phyloP scores from a whole-genome alignment of 2,888 invertebrate genomes.

The Metacarcinus magister region DNA sequence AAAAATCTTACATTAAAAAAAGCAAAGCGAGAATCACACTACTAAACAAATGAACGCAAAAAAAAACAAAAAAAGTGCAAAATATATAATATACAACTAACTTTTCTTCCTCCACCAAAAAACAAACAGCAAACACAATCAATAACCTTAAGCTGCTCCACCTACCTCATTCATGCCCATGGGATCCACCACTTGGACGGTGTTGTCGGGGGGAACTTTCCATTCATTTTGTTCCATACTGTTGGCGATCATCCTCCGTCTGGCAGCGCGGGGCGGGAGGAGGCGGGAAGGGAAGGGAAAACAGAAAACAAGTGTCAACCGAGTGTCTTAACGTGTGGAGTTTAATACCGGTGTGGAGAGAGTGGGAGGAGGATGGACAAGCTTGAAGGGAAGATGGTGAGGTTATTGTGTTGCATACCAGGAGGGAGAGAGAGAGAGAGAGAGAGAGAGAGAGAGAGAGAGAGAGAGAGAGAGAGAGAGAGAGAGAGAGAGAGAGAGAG shows the following conservation, averaged over 20 bases:
- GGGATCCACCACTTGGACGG: constrained; percentile 80
- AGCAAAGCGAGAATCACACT: no score
- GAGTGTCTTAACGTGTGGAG: background rate
- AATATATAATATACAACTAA: background rate
- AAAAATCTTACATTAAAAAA: no score
- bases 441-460: background rate
- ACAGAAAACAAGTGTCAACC: background rate
- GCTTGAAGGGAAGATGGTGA: background rate
- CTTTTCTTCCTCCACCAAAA: background rate
- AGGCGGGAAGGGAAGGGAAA: background rate
- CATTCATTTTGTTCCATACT: constrained; percentile 81
- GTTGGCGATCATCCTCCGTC: constrained; percentile 54
- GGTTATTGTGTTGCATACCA: background rate
- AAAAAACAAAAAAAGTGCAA: background rate
- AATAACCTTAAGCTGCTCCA: background rate
- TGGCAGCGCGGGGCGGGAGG: background rate
- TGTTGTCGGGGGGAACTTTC: constrained; percentile 81
- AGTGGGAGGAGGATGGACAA: background rate
- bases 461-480: background rate
- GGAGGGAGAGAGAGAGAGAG: background rate
- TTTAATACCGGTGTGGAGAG: background rate
- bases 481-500: background rate
- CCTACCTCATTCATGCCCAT: constrained; percentile 76
- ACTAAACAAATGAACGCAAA: background rate
- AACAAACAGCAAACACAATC: background rate